Base-by-base conservation (phyloP, 2,797 vertebrate species). In the Xenops minutus region DNA sequence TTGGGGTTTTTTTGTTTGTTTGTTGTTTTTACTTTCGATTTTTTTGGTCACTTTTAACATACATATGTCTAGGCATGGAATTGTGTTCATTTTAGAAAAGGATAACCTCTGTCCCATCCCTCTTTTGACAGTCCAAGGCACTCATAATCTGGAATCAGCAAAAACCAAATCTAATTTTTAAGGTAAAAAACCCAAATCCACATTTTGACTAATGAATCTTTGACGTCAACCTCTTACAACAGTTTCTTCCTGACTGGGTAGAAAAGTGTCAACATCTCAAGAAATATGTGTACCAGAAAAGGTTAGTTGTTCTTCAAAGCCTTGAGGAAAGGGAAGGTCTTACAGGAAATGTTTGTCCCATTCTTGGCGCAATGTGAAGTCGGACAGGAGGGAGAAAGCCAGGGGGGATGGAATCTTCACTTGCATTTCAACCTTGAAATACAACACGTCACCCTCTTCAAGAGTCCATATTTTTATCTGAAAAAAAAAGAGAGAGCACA, bases 321-420 rank as follows among this genome's bases (percentile, higher is more conserved):
- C 56, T 59, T 46, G 63, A 46, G 30, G 21, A 78, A 81, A 37
- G 7, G 9, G 63, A 89, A 75, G 49, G 46, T 62, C 98, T 98
- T 97, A 98, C 98, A 88, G 56, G 61, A 96, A 97, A 44, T 98
- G 97, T 27, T 79, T 96, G 96, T 98, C 98, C 98, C 98, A 98
- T 18, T 78, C 88, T 39, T 93, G 97, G 37, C 96, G 74, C 29
- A 96, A 80, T 6, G 88, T 97, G 85, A 98, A 97, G 97, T 98
- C 96, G 2, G 97, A 98, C 69, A 98, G 66, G 74, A 98, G 95
- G 63, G 74, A 94, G 66, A 98, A 98, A 71, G 96, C 97, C 10
- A 94, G 19, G 10, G 77, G 66, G 22, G 98, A 96, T 1, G 97
- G 90, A 55, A 97, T 92, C 41, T 85, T 80, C 78, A 98, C 98